Conservation (phyloP, 2,888 invertebrate species). For the Danaus chrysippus region DNA sequence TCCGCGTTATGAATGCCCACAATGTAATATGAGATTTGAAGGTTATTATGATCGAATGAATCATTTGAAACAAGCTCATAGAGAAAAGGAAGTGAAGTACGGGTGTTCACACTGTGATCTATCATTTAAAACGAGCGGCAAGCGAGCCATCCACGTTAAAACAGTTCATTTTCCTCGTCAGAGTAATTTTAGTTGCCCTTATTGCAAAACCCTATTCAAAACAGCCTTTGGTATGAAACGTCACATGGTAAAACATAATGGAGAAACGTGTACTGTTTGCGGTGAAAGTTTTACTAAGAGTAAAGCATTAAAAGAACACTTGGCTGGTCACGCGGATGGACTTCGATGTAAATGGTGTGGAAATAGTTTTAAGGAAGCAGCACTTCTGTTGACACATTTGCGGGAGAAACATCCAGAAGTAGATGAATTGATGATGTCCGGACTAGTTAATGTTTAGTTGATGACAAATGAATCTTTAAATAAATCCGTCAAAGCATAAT, state of each 20-base stretch:
- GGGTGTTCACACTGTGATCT: slow-evolving; percentile 59
- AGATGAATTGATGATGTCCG: slow-evolving; percentile 23
- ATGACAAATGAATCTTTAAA: slow-evolving; percentile 11
- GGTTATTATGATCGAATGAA: slow-evolving; percentile 65
- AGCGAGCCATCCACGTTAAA: slow-evolving; percentile 56
- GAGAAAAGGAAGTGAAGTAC: slow-evolving; percentile 58
- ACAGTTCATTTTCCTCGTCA: slow-evolving; percentile 59
- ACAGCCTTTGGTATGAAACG: slow-evolving; percentile 63
- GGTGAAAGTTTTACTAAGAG: slow-evolving; percentile 58
- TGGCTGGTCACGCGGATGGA: slow-evolving; percentile 56
- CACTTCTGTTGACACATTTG: slow-evolving; percentile 45
- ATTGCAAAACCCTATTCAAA: slow-evolving; percentile 64
- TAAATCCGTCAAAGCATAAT: slow-evolving; percentile 8
- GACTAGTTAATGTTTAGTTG: slow-evolving; percentile 15
- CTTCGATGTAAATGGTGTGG: slow-evolving; percentile 54
- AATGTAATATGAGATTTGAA: slow-evolving; percentile 60
- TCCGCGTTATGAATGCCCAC: slow-evolving; percentile 65
- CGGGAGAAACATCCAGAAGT: slow-evolving; percentile 45
- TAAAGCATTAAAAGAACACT: slow-evolving; percentile 52
- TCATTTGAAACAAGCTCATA: slow-evolving; percentile 62
- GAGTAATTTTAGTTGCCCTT: slow-evolving; percentile 50
- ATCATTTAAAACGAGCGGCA: slow-evolving; percentile 64
- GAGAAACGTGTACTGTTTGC: slow-evolving; percentile 58
- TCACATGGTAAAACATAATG: slow-evolving; percentile 62
- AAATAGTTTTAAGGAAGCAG: slow-evolving; percentile 46